These are phyloP conservation scores for Nymphalis c-album DNA, from an alignment of 2,888 invertebrate genomes.

Conservation along the genomic window DNA sequence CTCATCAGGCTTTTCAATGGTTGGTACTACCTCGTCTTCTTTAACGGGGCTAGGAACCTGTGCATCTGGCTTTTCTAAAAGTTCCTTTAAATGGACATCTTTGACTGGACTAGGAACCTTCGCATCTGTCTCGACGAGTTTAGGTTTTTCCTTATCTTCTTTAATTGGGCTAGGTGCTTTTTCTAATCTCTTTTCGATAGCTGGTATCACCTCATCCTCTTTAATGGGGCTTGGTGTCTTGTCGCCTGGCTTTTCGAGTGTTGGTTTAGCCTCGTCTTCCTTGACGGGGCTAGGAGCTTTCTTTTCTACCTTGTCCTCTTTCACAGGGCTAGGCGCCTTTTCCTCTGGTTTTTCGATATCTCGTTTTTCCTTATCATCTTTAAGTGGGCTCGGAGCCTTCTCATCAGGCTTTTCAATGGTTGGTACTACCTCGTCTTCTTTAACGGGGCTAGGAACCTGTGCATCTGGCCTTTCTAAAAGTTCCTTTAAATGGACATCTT, in stretches of 20 bases:
- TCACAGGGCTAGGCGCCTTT: not conserved
- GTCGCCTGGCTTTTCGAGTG: not conserved
- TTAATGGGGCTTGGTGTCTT: slow-evolving; percentile 22
- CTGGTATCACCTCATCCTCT: not conserved
- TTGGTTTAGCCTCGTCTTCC: not conserved
- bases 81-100: not conserved
- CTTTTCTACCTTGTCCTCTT: slow-evolving; percentile 9
- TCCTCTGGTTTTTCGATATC: slow-evolving; percentile 19
- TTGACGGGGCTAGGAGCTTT: slow-evolving; percentile 18
- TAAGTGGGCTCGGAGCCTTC: slow-evolving; percentile 22
- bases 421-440: not conserved
- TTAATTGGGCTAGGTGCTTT: slow-evolving; percentile 21
- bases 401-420: not conserved
- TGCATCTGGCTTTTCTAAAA: not conserved
- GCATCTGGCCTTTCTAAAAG: slow-evolving; percentile 14
- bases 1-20: slow-evolving; percentile 16
- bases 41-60: slow-evolving; percentile 3
- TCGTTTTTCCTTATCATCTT: slow-evolving; percentile 10
- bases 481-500: no score
- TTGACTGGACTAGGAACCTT: slow-evolving; percentile 15
- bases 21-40: not conserved
- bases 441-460: slow-evolving; percentile 3
- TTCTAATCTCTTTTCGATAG: slow-evolving; percentile 13
- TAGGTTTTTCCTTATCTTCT: not conserved
- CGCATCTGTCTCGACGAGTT: not conserved